A percentile compares a stretch with the other conserved stretches of the same genome.
Evolutionary conservation across 2,113 vertebrate species (phyloP).

Genomic region (Euleptes europaea): DNA sequence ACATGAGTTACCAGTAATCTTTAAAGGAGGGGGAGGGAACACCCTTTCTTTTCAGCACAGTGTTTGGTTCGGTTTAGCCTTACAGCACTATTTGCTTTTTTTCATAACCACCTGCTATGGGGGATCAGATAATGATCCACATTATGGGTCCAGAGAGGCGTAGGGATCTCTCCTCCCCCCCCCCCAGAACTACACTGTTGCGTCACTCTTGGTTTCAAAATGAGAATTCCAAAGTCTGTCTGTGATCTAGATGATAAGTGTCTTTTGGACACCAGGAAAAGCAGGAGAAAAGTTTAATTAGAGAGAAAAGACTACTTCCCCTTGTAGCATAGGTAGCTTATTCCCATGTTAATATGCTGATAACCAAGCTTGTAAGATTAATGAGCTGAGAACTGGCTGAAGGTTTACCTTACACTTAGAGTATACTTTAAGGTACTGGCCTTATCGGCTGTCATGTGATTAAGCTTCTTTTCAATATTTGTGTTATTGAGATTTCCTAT

Average conservation of each 20-base stretch:
- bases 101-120: background rate
- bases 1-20: background rate
- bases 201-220: background rate
- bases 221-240: background rate
- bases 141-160: no score
- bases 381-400: background rate
- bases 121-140: no score
- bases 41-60: background rate
- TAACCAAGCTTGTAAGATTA: background rate
- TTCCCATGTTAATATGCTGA: background rate
- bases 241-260: background rate
- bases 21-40: background rate
- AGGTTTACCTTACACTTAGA: background rate
- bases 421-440: background rate
- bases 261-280: background rate
- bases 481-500: background rate
- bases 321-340: background rate
- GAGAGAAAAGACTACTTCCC: background rate
- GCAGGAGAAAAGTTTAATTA: background rate
- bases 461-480: background rate
- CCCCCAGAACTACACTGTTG: background rate
- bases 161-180: no score
- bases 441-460: background rate
- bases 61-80: background rate
- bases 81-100: background rate